These are phyloP conservation scores for Brassicogethes aeneus DNA, from an alignment of 2,888 invertebrate genomes.

Conservation along the genomic window DNA sequence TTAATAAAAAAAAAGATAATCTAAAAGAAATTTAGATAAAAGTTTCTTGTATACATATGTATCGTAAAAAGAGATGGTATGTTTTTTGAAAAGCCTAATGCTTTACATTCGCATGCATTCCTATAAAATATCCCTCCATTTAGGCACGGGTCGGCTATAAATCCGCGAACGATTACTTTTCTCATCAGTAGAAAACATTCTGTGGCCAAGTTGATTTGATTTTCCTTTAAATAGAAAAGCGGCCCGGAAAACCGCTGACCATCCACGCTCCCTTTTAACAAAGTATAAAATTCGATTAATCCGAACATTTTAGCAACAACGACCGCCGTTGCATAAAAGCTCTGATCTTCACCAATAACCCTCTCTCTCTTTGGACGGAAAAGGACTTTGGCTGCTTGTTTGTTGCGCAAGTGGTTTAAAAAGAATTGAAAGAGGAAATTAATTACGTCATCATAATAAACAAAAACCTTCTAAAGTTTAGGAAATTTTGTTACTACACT, in stretches of 20 bases:
- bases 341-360: slow-evolving; percentile 28
- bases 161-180: slow-evolving; percentile 27
- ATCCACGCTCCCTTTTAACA: slow-evolving; percentile 27
- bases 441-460: no score
- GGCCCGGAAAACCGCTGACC: slow-evolving; percentile 26
- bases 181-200: slow-evolving; percentile 26
- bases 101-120: slow-evolving; percentile 20
- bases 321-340: slow-evolving; percentile 28
- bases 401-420: background rate
- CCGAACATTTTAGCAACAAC: slow-evolving; percentile 30
- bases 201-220: slow-evolving; percentile 25
- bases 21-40: no score
- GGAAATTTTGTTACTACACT: no score
- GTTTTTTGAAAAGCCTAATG: no score
- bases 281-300: slow-evolving; percentile 36
- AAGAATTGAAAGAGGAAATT: background rate
- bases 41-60: no score
- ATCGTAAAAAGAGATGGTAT: no score
- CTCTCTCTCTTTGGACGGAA: slow-evolving; percentile 14
- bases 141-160: slow-evolving; percentile 16
- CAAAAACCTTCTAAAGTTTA: no score
- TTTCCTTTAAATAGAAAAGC: slow-evolving; percentile 24
- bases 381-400: background rate
- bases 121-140: slow-evolving; percentile 19
- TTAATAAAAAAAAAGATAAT: no score